phyloP scores from a whole-genome alignment of 2,113 vertebrate genomes.

The Lycocorax pyrrhopterus region DNA sequence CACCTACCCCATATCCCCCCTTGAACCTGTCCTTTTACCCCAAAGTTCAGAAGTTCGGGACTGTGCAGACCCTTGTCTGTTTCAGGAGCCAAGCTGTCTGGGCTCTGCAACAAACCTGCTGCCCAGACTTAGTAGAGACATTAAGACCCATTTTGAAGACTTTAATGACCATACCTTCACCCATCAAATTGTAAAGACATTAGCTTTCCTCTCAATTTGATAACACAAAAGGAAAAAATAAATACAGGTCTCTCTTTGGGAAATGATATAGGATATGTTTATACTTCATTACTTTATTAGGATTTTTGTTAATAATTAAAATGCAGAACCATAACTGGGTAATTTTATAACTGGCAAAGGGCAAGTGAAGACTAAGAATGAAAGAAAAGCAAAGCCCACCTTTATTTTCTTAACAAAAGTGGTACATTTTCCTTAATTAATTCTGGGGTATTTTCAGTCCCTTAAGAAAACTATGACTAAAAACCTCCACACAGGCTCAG shows the following conservation, averaged over 20 bases:
- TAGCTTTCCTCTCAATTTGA: not conserved
- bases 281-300: not conserved
- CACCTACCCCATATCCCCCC: fast-evolving
- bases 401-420: not conserved
- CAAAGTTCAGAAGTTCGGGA: not conserved
- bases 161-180: not conserved
- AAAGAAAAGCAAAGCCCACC: not conserved
- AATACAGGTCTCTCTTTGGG: not conserved
- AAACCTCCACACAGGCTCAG: fast-evolving
- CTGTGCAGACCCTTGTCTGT: not conserved
- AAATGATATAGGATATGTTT: not conserved
- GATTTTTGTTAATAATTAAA: not conserved
- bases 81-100: not conserved
- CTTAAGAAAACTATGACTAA: not conserved
- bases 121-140: not conserved
- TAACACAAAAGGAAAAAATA: not conserved
- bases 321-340: not conserved
- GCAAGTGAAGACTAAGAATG: not conserved
- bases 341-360: not conserved
- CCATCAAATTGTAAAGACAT: not conserved
- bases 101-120: no score
- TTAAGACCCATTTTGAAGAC: not conserved
- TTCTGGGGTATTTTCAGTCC: not conserved
- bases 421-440: not conserved
- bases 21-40: not conserved